These are phyloP conservation scores for Melanostoma scalare DNA, from an alignment of 2,888 invertebrate genomes.

Conservation along the genomic window DNA sequence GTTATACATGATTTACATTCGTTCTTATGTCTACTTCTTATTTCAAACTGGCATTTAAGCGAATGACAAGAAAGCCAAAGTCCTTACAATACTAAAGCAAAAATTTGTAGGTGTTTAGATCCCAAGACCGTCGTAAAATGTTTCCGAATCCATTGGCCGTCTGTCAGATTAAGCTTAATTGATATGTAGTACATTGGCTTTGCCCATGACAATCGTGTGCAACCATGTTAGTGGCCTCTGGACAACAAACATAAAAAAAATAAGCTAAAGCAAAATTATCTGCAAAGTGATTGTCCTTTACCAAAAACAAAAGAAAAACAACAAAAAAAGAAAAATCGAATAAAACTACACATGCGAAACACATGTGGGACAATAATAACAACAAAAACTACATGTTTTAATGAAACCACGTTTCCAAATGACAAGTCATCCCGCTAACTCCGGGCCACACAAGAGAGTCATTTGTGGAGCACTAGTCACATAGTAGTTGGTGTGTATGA, in stretches of 20 bases:
- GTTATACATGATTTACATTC: too few relatives aligned
- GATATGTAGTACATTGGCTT: constrained; percentile 31
- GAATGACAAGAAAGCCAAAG: too few relatives aligned
- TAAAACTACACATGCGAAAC: constrained; percentile 37
- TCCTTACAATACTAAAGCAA: too few relatives aligned
- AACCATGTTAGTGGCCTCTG: not conserved
- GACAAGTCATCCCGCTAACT: constrained; percentile 31
- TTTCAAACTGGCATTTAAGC: too few relatives aligned
- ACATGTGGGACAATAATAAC: constrained; percentile 49
- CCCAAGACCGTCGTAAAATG: not conserved
- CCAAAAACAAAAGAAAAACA: constrained; percentile 21
- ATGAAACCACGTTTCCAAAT: constrained; percentile 57
- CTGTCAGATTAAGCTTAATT: constrained; percentile 33
- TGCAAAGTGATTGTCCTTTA: constrained; percentile 32
- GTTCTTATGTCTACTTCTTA: too few relatives aligned
- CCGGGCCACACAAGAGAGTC: constrained; percentile 23
- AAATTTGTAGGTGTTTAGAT: too few relatives aligned
- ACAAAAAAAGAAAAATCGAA: constrained; percentile 8
- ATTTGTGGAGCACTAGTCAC: constrained; percentile 10
- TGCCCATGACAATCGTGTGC: constrained; percentile 15
- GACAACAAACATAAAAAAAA: constrained; percentile 27
- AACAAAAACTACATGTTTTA: constrained; percentile 40
- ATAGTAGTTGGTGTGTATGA: not conserved
- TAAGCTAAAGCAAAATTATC: constrained; percentile 24
- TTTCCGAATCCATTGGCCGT: constrained; percentile 10